Conservation (phyloP, 2,113 vertebrate species). For the Climacteris rufus region DNA sequence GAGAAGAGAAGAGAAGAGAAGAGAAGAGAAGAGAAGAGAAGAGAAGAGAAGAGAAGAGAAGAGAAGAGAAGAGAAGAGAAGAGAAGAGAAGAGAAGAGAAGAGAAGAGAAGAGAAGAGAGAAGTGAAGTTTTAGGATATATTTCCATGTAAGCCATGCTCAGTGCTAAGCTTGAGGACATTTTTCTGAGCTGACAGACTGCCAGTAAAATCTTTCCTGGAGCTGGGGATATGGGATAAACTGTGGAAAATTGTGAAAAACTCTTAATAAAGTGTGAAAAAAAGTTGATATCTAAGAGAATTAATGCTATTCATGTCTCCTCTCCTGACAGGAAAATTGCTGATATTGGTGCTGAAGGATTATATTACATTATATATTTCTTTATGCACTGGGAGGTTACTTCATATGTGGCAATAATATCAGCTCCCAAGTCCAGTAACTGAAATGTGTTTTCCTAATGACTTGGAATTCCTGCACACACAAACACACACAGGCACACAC, state of each 20-base stretch:
- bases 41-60: no score
- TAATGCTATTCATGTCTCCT: not conserved
- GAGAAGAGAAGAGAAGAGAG: no score
- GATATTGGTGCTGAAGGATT: not conserved
- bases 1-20: no score
- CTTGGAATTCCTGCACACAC: not conserved
- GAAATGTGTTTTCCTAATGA: not conserved
- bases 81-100: no score
- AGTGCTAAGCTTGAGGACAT: not conserved
- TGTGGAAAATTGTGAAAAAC: not conserved
- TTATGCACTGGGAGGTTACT: not conserved
- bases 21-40: no score
- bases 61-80: no score
- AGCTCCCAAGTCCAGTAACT: not conserved
- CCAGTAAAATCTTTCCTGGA: not conserved
- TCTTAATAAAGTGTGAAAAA: not conserved
- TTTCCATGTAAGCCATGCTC: not conserved
- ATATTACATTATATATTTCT: not conserved
- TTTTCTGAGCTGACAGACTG: not conserved
- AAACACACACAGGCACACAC: rapidly evolving
- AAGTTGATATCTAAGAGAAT: not conserved
- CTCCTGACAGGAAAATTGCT: not conserved
- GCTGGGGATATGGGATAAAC: not conserved
- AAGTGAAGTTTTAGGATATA: no score
- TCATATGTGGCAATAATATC: not conserved